Evolutionary conservation across 64 coral and sea anemone species (phyloP).

Genomic region (Dendrophyllia cribrosa): DNA sequence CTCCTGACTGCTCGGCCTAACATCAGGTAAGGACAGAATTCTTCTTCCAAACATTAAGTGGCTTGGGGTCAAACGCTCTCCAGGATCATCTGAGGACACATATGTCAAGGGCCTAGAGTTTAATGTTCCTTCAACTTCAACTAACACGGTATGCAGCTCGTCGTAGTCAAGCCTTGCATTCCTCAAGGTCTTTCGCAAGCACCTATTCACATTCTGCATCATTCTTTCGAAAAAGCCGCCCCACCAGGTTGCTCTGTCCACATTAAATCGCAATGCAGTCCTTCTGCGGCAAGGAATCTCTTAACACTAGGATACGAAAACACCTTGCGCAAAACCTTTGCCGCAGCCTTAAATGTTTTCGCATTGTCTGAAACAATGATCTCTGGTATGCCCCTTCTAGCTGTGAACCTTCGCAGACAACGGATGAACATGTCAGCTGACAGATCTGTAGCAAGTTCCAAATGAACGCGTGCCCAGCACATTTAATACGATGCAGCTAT

Average conservation of each 20-base stretch:
- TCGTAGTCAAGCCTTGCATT: slow-evolving; percentile 18
- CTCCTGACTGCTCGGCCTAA: too few relatives aligned
- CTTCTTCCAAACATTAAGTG: slow-evolving; percentile 23
- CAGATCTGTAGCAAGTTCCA: too few relatives aligned
- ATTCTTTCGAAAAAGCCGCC: slow-evolving; percentile 30
- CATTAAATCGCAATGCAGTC: slow-evolving; percentile 12
- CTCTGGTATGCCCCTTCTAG: too few relatives aligned
- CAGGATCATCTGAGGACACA: background rate
- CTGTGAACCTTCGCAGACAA: too few relatives aligned
- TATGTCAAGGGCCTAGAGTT: slow-evolving; percentile 19
- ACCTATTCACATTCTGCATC: background rate
- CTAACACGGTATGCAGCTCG: slow-evolving; percentile 10
- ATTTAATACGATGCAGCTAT: too few relatives aligned
- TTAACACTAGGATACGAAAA: slow-evolving; percentile 10
- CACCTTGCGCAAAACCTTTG: background rate
- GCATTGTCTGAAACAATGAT: too few relatives aligned
- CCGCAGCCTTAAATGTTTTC: slow-evolving; percentile 4
- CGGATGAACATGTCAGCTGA: too few relatives aligned
- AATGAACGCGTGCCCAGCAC: too few relatives aligned
- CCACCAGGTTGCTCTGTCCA: slow-evolving; percentile 29
- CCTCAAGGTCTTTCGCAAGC: background rate
- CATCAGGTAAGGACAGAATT: background rate
- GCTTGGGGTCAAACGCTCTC: background rate
- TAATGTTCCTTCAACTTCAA: background rate
- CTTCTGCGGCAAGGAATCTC: background rate